A percentile compares a stretch with the other conserved stretches of the same genome.
Evolutionary conservation across 2,888 invertebrate genomes (phyloP).

Genomic region (Scaptomyza caliginosa): DNA sequence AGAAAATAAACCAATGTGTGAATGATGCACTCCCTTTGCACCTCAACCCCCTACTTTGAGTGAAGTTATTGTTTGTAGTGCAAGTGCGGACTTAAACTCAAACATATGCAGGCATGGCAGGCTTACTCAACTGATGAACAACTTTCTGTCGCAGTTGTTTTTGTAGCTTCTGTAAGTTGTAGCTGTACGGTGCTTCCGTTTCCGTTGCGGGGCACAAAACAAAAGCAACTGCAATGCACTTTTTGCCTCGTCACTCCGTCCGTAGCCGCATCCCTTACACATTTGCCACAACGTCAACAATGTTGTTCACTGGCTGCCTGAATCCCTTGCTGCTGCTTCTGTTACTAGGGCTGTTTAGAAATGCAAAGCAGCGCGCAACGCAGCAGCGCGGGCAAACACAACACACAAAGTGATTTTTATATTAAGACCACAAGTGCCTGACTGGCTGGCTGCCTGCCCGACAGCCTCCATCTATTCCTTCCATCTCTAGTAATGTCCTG

Average conservation of each 20-base stretch:
- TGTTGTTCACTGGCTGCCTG: conserved; percentile 45
- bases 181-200: conserved; percentile 60
- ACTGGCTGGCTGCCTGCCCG: neutral
- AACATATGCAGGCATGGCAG: conserved; percentile 63
- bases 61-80: conserved; percentile 21
- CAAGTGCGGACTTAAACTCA: conserved; percentile 16
- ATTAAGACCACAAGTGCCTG: conserved; percentile 76
- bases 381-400: conserved; percentile 62
- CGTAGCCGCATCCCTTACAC: conserved; percentile 35
- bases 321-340: conserved; percentile 14
- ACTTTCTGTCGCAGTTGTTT: conserved; percentile 28
- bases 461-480: conserved; percentile 29
- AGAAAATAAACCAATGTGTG: neutral
- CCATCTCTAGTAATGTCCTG: conserved; percentile 27
- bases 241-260: conserved; percentile 27
- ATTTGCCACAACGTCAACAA: conserved; percentile 67
- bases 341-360: conserved; percentile 62
- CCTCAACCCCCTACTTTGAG: neutral
- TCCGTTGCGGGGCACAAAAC: conserved; percentile 59
- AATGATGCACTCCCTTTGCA: conserved; percentile 1
- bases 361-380: conserved; percentile 72
- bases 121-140: conserved; percentile 47
- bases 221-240: conserved; percentile 54
- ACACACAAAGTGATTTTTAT: conserved; percentile 80
- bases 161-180: conserved; percentile 31